phyloP scores from a whole-genome alignment of 1,140 invertebrate species.

The Neoseiulus cucumeris region DNA sequence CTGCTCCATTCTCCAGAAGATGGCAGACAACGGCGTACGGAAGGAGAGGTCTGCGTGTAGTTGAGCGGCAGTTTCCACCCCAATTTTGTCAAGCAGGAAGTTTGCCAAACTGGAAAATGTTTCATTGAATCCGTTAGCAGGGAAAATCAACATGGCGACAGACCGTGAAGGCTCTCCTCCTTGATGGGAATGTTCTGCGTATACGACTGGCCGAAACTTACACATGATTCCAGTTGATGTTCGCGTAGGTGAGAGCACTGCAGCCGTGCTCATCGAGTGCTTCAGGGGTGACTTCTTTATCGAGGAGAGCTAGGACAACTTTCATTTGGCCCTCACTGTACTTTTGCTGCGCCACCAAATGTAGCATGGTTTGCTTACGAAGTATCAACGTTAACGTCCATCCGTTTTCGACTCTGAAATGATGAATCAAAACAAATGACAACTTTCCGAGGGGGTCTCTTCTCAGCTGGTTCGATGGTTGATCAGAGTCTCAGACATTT shows the following conservation, averaged over 20 bases:
- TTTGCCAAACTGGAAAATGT: not conserved
- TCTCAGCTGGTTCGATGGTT: too few relatives aligned
- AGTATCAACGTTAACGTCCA: constrained; percentile 16
- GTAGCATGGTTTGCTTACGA: constrained; percentile 25
- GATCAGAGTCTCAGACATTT: too few relatives aligned
- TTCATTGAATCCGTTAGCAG: too few relatives aligned
- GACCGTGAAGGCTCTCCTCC: too few relatives aligned
- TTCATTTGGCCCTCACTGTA: constrained; percentile 18
- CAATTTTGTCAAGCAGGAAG: constrained; percentile 19
- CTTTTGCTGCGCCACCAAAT: constrained; percentile 25
- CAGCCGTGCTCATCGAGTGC: constrained; percentile 26
- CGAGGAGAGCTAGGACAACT: constrained; percentile 25
- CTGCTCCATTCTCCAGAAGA: constrained; percentile 26
- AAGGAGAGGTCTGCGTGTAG: constrained; percentile 23
- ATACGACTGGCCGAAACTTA: too few relatives aligned
- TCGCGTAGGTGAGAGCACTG: constrained; percentile 29
- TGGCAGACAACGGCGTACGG: constrained; percentile 26
- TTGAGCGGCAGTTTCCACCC: constrained; percentile 14
- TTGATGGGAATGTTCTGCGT: not conserved
- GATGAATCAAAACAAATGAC: not conserved
- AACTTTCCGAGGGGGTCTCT: not conserved
- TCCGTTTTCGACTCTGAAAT: constrained; percentile 16
- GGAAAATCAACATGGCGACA: too few relatives aligned
- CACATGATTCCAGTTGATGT: constrained; percentile 25
- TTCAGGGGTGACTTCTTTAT: constrained; percentile 23